Base-by-base conservation (phyloP, 2,797 vertebrate species). In the Euphonia xanthogaster region DNA sequence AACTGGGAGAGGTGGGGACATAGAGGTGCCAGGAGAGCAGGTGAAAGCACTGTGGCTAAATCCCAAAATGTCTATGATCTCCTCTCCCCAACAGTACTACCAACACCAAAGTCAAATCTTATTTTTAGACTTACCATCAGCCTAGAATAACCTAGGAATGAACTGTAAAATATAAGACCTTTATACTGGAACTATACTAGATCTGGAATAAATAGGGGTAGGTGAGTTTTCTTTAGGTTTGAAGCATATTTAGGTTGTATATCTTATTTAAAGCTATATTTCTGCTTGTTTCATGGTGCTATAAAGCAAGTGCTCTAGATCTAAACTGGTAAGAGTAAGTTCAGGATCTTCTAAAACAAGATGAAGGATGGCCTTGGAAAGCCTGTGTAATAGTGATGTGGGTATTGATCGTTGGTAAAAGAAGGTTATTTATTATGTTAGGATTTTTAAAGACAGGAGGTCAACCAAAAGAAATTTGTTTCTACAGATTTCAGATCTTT, bases 1-100 rank as follows among this genome's bases (percentile, higher is more conserved):
- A 93, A 70, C 3, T 24, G 2, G 4, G 4, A 12, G 2, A 9
- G 3, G 1, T 3, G 1, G 4, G 16, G 1, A 13, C 17, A 57
- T 2, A 57, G 12, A 30, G 14, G 4, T 50, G 28, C 33, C 33
- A 55, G 45, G 22, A 60, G 12, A 53, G 13, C 16, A 89, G 27
- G 10, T 82, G 58, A 70, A 81, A 58, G 4, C 21, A 48, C 14
- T 6, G 18, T 45, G 21, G 6, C 30, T 75, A 4, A 62, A 50
- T 63, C 33, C 17, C 3, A 10, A 62, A 31, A 48, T 82, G 66
- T 72, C 20, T 61, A 5, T 61, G 8, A 47, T 44, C 2, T 60
- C 15, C 12, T 65, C 33, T 86, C 15, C 12, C 13, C 16, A 33
- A 0, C 4, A 51, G 20, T 44, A 22, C 47, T 81, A 54, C 22